Evolutionary conservation across 2,888 invertebrate species (phyloP), one percentile per base, ranked within the genome.

Genomic region (Dermolepida albohirtum): DNA sequence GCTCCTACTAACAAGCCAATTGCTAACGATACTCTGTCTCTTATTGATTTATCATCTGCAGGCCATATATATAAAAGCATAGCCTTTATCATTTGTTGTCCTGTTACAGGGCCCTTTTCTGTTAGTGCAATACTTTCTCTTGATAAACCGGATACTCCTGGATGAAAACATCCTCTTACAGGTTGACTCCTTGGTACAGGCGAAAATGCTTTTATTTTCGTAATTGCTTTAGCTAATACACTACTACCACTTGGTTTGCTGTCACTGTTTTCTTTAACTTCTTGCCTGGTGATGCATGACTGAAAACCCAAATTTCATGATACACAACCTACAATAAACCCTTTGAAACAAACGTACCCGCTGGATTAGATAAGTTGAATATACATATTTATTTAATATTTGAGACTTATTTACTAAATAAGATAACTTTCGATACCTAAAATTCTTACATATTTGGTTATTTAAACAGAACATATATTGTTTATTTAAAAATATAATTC

Each of bases 31-130:
- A 99, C 98, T 71, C 97, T 88, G 72, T 87, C 87, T 75, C 89
- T 86, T 70, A 95, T 90, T 74, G 88, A 87, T 69, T 86, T 83
- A 79, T 96, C 92, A 81, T 95, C 93, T 87, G 94, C 92, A 27
- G 98, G 98, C 98, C 98, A 98, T 67, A 98, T 92, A 84, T 97
- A 96, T 59, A 89, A 88, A 81, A 95, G 82, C 96, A 98, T 97
- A 59, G 92, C 92, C 73, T 87, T 88, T 29, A 97, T 79, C 92
- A 98, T 97, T 78, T 95, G 90, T 76, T 85, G 77, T 72, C 92
- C 88, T 7, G 91, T 87, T 70, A 95, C 89, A 57, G 88, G 85
- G 66, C 81, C 71, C 77, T 85, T 85, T 47, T 86, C 84, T 79
- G 88, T 86, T 16, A 85, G 78, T 39, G 85, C 87, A 75, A 90